phyloP scores from a whole-genome alignment of 1,140 invertebrate genomes.

The Drosophila mayri region DNA sequence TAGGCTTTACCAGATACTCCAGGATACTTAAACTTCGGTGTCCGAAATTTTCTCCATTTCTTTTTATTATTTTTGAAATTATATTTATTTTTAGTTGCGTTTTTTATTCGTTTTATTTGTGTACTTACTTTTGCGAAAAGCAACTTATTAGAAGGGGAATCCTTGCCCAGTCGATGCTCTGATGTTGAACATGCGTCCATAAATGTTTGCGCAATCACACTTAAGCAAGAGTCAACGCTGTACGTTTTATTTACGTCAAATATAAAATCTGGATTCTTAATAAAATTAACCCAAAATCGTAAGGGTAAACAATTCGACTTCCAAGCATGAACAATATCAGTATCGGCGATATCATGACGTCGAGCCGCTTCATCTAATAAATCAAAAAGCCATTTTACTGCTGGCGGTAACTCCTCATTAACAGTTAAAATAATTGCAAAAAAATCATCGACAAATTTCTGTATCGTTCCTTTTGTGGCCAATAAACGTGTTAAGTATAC shows the following conservation, averaged over 20 bases:
- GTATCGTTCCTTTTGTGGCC: conserved; percentile 97
- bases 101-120: background rate
- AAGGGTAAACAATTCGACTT: conserved; percentile 97
- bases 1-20: no score
- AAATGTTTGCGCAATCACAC: conserved; percentile 97
- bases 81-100: background rate
- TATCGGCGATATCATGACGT: conserved; percentile 92
- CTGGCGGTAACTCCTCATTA: conserved; percentile 95
- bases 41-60: no score
- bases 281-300: conserved; percentile 98
- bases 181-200: conserved; percentile 97
- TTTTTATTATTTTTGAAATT: no score
- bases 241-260: conserved; percentile 98
- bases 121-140: conserved; percentile 93
- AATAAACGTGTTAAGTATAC: conserved; percentile 96
- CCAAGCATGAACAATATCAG: conserved; percentile 97
- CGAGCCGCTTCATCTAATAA: conserved; percentile 95
- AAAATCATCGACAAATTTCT: conserved; percentile 98
- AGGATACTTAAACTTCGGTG: no score
- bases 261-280: conserved; percentile 98
- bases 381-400: conserved; percentile 98
- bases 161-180: conserved; percentile 95
- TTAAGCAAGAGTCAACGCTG: conserved; percentile 96
- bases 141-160: conserved; percentile 97
- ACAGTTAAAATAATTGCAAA: conserved; percentile 95